Evolutionary conservation across 2,797 vertebrate species (phyloP), one percentile per base, ranked within the genome.

Genomic region (Sebastolobus alascanus): DNA sequence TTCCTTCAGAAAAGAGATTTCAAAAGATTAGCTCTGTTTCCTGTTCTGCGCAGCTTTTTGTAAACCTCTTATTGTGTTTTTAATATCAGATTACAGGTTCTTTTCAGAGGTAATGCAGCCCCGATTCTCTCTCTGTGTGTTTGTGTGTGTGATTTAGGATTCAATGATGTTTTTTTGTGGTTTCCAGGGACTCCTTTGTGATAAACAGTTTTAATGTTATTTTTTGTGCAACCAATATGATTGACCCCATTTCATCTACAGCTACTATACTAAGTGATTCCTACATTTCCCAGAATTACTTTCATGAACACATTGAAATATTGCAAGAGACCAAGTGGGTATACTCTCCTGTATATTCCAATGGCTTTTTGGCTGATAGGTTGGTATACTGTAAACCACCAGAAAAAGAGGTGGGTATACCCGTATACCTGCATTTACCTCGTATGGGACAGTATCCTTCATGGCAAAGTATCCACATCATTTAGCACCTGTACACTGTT

Each of bases 21-120:
- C 18, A 38, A 52, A 83, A 82, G 75, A 90, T 90, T 74, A 74
- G 25, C 38, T 86, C 16, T 8, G 61, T 83, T 89, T 86, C 68
- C 76, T 84, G 77, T 52, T 86, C 46, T 50, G 65, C 63, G 74
- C 75, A 58, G n/a, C 18, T 82, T 87, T 86, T 85, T 82, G 79
- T 87, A n/a, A 52, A 52, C 18, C 76, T 86, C 11, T 69, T 71
- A 73, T 60, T 87, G 82, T 80, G 70, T 59, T 72, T 75, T 54
- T 85, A 46, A 80, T 69, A 88, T 89, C 35, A 87, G 81, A 82
- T 89, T 80, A 76, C 50, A 83, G 35, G 18, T 40, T 79, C 20
- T 65, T 77, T 56, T 52, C 46, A 60, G 69, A 43, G 25, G 38
- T 54, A 68, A 68, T 43, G 14, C 38, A 29, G 13, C 16, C 7